Base-by-base conservation (phyloP, 2,113 vertebrate species). In the Anhinga rufa region DNA sequence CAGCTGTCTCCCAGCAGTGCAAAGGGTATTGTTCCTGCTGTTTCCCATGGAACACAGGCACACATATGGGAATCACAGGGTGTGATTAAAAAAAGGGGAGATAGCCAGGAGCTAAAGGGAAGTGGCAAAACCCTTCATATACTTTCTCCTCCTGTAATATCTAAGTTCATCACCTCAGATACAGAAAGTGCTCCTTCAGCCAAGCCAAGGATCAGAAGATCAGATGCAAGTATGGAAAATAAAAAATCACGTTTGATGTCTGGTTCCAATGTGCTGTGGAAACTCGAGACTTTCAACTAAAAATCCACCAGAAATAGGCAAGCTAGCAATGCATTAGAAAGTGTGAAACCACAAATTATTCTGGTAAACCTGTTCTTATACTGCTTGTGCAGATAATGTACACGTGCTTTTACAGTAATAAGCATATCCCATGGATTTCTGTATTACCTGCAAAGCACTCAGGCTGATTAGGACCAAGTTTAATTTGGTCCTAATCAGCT, bases 401-500 rank as follows among this genome's bases (percentile, higher is more conserved):
- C 86, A 66, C 0, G 5, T 88, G 72, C 64, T 93, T 95, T 96
- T 95, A 95, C 65, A 95, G 82, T 94, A 97, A 95, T 96, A 92
- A 95, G 91, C 84, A 88, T 85, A 91, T 91, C 91, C 89, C 64
- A 36, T 82, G 91, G 68, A 94, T 83, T 97, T 90, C 83, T 90
- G 42, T 84, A 80, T 92, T 95, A 97, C 95, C 86, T 96, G 94
- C 82, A 96, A 82, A 91, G 90, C 88, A 85, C 64, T 86, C 48
- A 12, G 55, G 54, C 46, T 93, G 92, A 92, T 95, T 81, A 82
- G 74, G 82, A 79, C 94, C 77, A 93, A 93, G 93, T 93, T 94
- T 91, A 96, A 95, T 96, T 96, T 95, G 84, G 94, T 70, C 26
- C 85, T 96, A 76, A 96, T 90, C 87, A 91, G 84, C 79, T 93